Conservation (phyloP, 2,888 invertebrate genomes). For the Eledona agricola region DNA sequence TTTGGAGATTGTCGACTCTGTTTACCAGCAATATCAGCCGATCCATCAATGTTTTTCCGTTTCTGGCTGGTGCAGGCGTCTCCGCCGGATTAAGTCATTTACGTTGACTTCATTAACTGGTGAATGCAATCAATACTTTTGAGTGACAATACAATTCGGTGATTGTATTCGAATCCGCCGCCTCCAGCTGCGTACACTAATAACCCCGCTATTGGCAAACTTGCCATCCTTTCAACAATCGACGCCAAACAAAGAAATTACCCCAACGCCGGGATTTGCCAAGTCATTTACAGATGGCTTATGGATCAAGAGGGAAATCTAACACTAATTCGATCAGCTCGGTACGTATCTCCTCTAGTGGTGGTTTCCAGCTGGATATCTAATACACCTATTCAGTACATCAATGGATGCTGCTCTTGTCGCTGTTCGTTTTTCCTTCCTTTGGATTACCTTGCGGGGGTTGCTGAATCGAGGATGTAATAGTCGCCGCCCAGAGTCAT, state of each 20-base stretch:
- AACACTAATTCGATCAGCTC: no score
- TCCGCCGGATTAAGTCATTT: constrained; percentile 38
- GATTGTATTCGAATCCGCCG: constrained; percentile 33
- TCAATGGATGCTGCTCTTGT: no score
- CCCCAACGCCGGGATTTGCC: constrained; percentile 12
- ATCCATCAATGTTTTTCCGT: constrained; percentile 41
- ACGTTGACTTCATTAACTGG: constrained; percentile 34
- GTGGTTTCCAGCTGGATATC: no score
- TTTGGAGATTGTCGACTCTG: constrained; percentile 7
- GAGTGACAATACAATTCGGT: constrained; percentile 36
- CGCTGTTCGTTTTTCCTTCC: no score
- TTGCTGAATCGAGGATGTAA: no score
- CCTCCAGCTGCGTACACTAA: constrained; percentile 33
- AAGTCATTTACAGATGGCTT: no score
- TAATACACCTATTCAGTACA: no score
- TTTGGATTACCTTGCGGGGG: no score
- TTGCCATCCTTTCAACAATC: constrained; percentile 28
- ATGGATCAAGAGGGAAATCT: no score
- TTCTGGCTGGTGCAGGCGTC: constrained; percentile 36
- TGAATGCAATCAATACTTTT: constrained; percentile 37
- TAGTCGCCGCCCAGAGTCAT: no score
- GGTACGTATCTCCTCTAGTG: no score
- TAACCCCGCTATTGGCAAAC: constrained; percentile 32
- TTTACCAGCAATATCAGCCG: constrained; percentile 23
- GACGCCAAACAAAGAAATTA: constrained; percentile 24